phyloP scores from a whole-genome alignment of 2,888 invertebrate genomes.

The Scaptomyza caliginosa region DNA sequence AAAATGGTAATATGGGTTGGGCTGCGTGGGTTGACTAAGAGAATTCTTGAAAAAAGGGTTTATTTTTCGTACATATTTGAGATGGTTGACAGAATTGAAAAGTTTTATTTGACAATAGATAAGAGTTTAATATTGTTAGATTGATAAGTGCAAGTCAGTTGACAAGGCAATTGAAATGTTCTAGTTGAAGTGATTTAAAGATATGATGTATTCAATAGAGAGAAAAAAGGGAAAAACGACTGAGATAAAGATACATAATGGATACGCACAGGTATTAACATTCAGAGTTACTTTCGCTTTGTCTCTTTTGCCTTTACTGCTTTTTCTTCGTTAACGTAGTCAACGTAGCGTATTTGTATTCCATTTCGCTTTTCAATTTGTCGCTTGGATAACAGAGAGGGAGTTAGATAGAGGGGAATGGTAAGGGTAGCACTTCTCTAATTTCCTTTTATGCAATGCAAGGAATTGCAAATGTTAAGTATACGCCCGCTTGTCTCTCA shows the following conservation, averaged over 20 bases:
- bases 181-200: constrained; percentile 18
- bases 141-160: constrained; percentile 7
- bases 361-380: constrained; percentile 68
- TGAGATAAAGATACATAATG: neutral
- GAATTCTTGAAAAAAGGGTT: constrained; percentile 32
- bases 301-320: neutral
- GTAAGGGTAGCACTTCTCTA: constrained; percentile 33
- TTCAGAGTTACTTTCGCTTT: neutral
- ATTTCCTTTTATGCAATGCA: constrained; percentile 68
- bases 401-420: neutral
- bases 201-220: constrained; percentile 10
- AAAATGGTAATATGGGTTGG: constrained; percentile 39
- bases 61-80: constrained; percentile 19
- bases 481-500: constrained; percentile 54
- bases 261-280: neutral
- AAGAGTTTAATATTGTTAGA: constrained; percentile 45
- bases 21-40: constrained; percentile 23
- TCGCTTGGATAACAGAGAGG: constrained; percentile 2
- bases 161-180: constrained; percentile 5
- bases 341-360: constrained; percentile 62
- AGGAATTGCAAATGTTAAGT: constrained; percentile 75
- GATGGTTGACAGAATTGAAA: constrained; percentile 31
- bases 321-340: neutral
- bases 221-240: neutral
- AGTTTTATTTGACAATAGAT: constrained; percentile 45